A percentile compares a stretch with the other conserved stretches of the same genome.
Conservation (phyloP, 1,140 invertebrate species). For the Probaryconus sp. region DNA sequence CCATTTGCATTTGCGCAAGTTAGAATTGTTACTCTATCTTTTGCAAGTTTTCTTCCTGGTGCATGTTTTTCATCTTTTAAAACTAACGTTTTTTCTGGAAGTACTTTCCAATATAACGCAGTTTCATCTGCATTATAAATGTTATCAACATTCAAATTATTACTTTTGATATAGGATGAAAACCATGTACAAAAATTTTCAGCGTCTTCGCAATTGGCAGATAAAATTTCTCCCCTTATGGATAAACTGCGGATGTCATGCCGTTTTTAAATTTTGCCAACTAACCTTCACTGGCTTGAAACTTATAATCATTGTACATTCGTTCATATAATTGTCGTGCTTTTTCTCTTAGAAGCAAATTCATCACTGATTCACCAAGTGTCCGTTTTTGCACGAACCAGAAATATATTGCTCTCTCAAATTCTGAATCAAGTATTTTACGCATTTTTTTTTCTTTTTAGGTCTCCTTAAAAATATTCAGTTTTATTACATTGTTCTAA, state of each 20-base stretch:
- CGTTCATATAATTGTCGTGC: not conserved
- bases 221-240: conserved; percentile 3
- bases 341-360: not conserved
- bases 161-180: not conserved
- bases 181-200: not conserved
- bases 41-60: not conserved
- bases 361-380: not conserved
- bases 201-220: conserved; percentile 1
- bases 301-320: not conserved
- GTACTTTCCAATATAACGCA: not conserved
- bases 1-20: conserved; percentile 19
- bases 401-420: conserved; percentile 1
- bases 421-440: not conserved
- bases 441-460: not conserved
- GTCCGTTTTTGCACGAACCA: not conserved
- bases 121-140: too few relatives aligned
- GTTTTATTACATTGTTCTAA: not conserved
- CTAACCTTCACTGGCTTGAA: conserved; percentile 8
- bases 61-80: not conserved
- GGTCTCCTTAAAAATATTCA: not conserved
- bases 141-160: too few relatives aligned
- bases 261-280: not conserved
- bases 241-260: conserved; percentile 1
- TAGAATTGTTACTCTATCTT: too few relatives aligned
- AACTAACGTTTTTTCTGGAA: not conserved